Evolutionary conservation across 2,797 vertebrate species (phyloP).

Genomic region (Trachurus trachurus): DNA sequence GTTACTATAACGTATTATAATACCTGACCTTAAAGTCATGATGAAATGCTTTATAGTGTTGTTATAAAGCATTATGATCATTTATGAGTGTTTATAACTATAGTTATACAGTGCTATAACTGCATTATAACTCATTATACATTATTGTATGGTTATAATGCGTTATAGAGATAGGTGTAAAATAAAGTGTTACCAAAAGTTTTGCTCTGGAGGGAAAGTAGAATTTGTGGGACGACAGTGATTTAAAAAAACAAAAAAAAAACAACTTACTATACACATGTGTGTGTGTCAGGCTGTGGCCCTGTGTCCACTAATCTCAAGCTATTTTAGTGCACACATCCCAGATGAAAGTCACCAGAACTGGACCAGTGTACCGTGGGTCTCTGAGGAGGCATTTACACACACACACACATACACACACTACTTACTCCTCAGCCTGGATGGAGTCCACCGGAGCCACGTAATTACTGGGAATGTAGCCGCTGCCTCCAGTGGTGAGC

Average conservation of each 20-base stretch:
- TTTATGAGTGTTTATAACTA: too few species aligned
- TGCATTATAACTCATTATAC: too few species aligned
- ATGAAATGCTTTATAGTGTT: too few species aligned
- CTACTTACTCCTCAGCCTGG: slow-evolving; percentile 97
- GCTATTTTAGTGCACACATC: slow-evolving; percentile 13
- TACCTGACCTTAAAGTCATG: too few species aligned
- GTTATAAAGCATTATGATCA: too few species aligned
- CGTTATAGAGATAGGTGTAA: too few species aligned
- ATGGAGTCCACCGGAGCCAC: slow-evolving; percentile 98
- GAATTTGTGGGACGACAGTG: neutral
- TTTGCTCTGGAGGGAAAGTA: neutral
- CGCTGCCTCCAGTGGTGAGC: slow-evolving; percentile 93
- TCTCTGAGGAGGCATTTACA: neutral
- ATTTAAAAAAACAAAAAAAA: neutral
- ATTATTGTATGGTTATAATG: too few species aligned
- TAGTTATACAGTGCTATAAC: too few species aligned
- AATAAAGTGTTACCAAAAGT: too few species aligned
- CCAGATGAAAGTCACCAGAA: slow-evolving; percentile 18
- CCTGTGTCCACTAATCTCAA: slow-evolving; percentile 6
- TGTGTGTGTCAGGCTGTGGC: slow-evolving; percentile 17
- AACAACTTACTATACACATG: neutral
- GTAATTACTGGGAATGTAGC: slow-evolving; percentile 99
- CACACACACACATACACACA: neutral
- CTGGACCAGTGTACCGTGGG: neutral
- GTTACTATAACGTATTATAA: too few species aligned